phyloP scores from a whole-genome alignment of 1,140 invertebrate species.

The Eumeta japonica region DNA sequence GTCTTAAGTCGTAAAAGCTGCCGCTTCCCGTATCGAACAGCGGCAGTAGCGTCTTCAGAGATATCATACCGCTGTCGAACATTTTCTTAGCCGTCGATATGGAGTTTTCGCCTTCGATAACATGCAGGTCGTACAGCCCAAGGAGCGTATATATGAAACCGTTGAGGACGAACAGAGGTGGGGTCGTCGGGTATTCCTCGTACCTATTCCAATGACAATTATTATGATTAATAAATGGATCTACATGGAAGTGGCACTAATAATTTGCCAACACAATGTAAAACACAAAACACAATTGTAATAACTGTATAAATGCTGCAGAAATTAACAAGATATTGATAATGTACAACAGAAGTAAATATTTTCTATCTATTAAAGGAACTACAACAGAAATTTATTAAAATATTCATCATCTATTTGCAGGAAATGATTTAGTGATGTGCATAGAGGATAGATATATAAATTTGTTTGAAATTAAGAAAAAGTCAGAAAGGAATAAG shows the following conservation, averaged over 20 bases:
- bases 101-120: slow-evolving; percentile 61
- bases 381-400: too few species aligned
- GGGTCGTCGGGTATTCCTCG: slow-evolving; percentile 97
- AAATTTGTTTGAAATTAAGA: too few species aligned
- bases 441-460: too few species aligned
- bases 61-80: slow-evolving; percentile 83
- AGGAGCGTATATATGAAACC: slow-evolving; percentile 98
- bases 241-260: not conserved
- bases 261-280: slow-evolving; percentile 4
- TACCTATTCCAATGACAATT: too few species aligned
- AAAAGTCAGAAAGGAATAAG: too few species aligned
- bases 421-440: too few species aligned
- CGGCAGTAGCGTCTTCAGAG: slow-evolving; percentile 85
- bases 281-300: slow-evolving; percentile 2
- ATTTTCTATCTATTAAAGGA: too few species aligned
- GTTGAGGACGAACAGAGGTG: slow-evolving; percentile 94
- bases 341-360: slow-evolving; percentile 81
- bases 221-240: slow-evolving; percentile 1
- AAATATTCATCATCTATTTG: too few species aligned
- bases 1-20: slow-evolving; percentile 94
- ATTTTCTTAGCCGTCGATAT: slow-evolving; percentile 71
- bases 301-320: slow-evolving; percentile 62
- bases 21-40: slow-evolving; percentile 95
- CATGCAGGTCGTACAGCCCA: slow-evolving; percentile 89
- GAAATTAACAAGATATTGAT: slow-evolving; percentile 74